Conservation (phyloP, 2,113 vertebrate species). For the Cromileptes altivelis region DNA sequence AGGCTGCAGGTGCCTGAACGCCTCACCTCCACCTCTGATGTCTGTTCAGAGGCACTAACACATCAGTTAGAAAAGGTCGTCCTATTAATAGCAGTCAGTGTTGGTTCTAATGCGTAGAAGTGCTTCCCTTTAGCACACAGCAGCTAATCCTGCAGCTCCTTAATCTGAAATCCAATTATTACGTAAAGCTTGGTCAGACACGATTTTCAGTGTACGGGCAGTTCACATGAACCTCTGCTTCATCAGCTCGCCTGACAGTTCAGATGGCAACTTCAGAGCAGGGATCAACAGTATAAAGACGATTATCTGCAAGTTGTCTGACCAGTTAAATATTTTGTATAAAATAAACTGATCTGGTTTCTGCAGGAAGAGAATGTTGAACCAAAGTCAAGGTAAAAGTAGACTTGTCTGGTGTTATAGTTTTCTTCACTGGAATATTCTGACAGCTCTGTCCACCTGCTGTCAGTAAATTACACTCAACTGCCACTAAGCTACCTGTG, state of each 20-base stretch:
- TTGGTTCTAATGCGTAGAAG: slow-evolving; percentile 51
- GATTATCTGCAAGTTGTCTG: not conserved
- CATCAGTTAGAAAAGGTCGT: slow-evolving; percentile 44
- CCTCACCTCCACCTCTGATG: slow-evolving; percentile 44
- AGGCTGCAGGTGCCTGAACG: slow-evolving; percentile 25
- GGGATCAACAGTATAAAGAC: no score
- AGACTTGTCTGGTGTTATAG: not conserved
- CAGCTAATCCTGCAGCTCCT: slow-evolving; percentile 71
- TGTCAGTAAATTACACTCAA: not conserved
- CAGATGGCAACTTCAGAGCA: not conserved
- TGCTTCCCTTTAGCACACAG: slow-evolving; percentile 67
- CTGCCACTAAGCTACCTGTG: not conserved
- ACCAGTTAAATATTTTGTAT: not conserved
- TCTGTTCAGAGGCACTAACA: slow-evolving; percentile 11
- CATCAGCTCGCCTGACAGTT: not conserved
- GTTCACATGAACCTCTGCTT: slow-evolving; percentile 18
- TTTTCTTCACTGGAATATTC: no score
- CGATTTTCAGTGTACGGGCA: slow-evolving; percentile 23
- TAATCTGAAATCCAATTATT: slow-evolving; percentile 84
- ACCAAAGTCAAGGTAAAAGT: no score
- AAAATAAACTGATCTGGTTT: no score
- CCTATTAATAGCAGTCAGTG: slow-evolving; percentile 61
- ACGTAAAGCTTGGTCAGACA: slow-evolving; percentile 42
- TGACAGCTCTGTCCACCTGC: not conserved
- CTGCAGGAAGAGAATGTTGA: no score